Evolutionary conservation across 1,140 invertebrate genomes (phyloP).

Genomic region (Drosophila pruinosa): DNA sequence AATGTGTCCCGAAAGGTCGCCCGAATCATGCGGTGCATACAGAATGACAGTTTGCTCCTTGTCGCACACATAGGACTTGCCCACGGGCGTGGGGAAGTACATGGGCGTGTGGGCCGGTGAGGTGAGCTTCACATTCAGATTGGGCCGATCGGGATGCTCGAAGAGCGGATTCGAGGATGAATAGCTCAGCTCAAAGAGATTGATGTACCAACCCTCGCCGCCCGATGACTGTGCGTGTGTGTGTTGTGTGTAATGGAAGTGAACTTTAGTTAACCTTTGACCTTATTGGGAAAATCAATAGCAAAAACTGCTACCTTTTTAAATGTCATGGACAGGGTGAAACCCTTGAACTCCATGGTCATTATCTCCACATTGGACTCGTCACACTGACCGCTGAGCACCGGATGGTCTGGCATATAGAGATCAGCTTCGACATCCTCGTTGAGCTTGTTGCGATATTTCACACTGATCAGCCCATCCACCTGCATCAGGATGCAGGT

Average conservation of each 20-base stretch:
- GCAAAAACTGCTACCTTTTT: constrained; percentile 84
- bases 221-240: constrained; percentile 85
- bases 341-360: constrained; percentile 88
- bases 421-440: constrained; percentile 87
- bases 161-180: constrained; percentile 84
- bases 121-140: constrained; percentile 84
- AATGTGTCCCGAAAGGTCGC: constrained; percentile 83
- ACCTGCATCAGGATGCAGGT: constrained; percentile 87
- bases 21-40: constrained; percentile 78
- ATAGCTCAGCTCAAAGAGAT: constrained; percentile 87
- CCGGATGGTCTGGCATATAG: constrained; percentile 87
- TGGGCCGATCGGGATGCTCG: constrained; percentile 84
- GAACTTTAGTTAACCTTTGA: constrained; percentile 35
- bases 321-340: constrained; percentile 87
- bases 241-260: background rate
- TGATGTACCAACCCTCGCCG: constrained; percentile 93
- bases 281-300: constrained; percentile 28
- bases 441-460: constrained; percentile 87
- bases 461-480: constrained; percentile 86
- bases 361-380: constrained; percentile 88
- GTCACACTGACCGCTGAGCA: constrained; percentile 87
- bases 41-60: constrained; percentile 84
- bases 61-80: constrained; percentile 91
- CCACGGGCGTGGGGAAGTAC: constrained; percentile 92
- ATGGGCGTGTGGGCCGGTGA: constrained; percentile 85